A percentile compares a stretch with the other conserved stretches of the same genome.
Evolutionary conservation across 1,140 invertebrate genomes (phyloP).

Genomic region (Panagrolaimus sp.): DNA sequence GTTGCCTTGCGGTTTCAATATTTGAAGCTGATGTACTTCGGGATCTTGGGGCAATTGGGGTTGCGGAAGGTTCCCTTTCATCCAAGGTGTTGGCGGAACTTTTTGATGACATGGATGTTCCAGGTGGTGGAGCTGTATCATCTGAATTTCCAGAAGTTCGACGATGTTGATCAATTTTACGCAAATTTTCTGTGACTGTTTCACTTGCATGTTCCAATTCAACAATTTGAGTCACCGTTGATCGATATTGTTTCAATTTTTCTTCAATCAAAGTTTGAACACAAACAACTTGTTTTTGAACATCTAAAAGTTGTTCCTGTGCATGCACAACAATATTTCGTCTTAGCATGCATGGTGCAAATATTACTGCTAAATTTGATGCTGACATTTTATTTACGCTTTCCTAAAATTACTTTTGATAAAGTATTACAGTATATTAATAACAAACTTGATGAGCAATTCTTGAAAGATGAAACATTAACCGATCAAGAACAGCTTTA

Average conservation of each 20-base stretch:
- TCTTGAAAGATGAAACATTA: slow-evolving; percentile 85
- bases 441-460: slow-evolving; percentile 55
- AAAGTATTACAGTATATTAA: slow-evolving; percentile 22
- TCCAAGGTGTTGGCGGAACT: slow-evolving; percentile 21
- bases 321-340: slow-evolving; percentile 78
- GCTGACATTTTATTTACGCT: slow-evolving; percentile 84
- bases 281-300: slow-evolving; percentile 65
- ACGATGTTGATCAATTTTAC: slow-evolving; percentile 44
- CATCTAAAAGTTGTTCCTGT: slow-evolving; percentile 75
- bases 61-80: background rate
- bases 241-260: slow-evolving; percentile 70
- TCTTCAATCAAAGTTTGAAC: slow-evolving; percentile 81
- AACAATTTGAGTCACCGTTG: slow-evolving; percentile 78
- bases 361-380: slow-evolving; percentile 83
- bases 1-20: slow-evolving; percentile 48
- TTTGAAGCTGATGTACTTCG: slow-evolving; percentile 17
- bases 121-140: background rate
- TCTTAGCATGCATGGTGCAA: slow-evolving; percentile 84
- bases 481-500: slow-evolving; percentile 80
- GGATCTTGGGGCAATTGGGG: background rate
- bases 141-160: slow-evolving; percentile 26
- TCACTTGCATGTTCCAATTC: slow-evolving; percentile 69
- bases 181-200: slow-evolving; percentile 52
- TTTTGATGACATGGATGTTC: background rate
- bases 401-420: slow-evolving; percentile 76